These are phyloP conservation scores for Sternotherus odoratus DNA, from an alignment of 2,797 vertebrate species.

Conservation along the genomic window DNA sequence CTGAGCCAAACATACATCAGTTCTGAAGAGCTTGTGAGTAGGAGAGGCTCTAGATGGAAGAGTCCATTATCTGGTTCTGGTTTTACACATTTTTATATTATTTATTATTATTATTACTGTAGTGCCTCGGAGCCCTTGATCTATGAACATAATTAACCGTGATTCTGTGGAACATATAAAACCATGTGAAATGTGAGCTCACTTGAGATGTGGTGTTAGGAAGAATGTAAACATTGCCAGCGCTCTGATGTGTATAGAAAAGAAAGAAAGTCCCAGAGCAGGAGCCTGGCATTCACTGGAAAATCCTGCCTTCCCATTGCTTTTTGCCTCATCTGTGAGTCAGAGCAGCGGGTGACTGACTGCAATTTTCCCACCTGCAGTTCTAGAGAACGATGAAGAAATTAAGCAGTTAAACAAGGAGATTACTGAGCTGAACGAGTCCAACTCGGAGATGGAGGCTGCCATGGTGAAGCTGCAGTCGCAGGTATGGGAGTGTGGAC, in stretches of 20 bases:
- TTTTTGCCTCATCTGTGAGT: neutral
- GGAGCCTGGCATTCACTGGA: neutral
- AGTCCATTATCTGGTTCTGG: neutral
- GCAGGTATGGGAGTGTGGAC: conserved; percentile 84
- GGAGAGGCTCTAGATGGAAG: neutral
- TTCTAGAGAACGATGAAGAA: conserved; percentile 96
- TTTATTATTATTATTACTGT: neutral
- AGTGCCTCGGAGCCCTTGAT: neutral
- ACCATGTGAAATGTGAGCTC: neutral
- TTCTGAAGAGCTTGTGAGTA: neutral
- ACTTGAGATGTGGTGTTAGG: neutral
- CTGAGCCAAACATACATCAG: neutral
- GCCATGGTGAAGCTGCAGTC: conserved; percentile 98
- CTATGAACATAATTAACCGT: neutral
- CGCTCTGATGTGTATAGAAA: neutral
- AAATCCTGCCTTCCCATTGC: neutral
- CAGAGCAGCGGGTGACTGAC: neutral
- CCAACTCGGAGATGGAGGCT: conserved; percentile 97
- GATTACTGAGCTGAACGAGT: conserved; percentile 96
- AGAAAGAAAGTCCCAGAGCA: neutral
- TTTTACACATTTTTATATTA: neutral
- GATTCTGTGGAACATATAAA: neutral
- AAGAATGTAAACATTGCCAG: neutral
- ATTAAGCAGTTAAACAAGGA: conserved; percentile 99
- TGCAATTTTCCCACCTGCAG: conserved; percentile 71